A percentile compares a stretch with the other conserved stretches of the same genome.
Evolutionary conservation across 1,140 invertebrate genomes (phyloP).

Genomic region (Drosophila parabipectinata): DNA sequence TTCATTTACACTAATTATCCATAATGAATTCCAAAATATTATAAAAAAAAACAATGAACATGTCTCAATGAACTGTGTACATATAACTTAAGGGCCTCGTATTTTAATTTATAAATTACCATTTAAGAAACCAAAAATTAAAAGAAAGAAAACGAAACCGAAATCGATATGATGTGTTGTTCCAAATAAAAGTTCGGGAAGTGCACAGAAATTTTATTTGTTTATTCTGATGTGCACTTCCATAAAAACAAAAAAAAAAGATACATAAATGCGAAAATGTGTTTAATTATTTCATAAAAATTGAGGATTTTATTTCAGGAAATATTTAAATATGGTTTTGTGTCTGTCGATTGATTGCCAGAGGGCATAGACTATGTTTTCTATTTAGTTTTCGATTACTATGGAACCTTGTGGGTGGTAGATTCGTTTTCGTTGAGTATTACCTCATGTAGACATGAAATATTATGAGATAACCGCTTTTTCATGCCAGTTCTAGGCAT

Average conservation of each 20-base stretch:
- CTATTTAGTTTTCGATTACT: slow-evolving; percentile 1
- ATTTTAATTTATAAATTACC: slow-evolving; percentile 35
- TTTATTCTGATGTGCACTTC: slow-evolving; percentile 27
- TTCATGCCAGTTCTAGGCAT: not conserved
- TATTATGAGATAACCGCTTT: not conserved
- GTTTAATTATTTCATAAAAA: slow-evolving; percentile 8
- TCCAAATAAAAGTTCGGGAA: slow-evolving; percentile 13
- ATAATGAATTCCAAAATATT: slow-evolving; percentile 15
- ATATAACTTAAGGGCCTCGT: slow-evolving; percentile 38
- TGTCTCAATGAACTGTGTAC: slow-evolving; percentile 20
- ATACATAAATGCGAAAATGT: slow-evolving; percentile 5
- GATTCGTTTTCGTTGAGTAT: not conserved
- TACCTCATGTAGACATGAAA: not conserved
- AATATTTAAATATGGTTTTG: not conserved
- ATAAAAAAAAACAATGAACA: slow-evolving; percentile 12
- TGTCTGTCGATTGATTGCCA: not conserved
- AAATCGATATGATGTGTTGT: slow-evolving; percentile 26
- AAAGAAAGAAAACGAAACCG: slow-evolving; percentile 7
- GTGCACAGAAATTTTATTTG: slow-evolving; percentile 19
- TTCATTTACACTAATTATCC: slow-evolving; percentile 1
- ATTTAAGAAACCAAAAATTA: slow-evolving; percentile 30
- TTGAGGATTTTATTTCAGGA: not conserved
- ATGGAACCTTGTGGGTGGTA: not conserved
- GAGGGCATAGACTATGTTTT: slow-evolving; percentile 1
- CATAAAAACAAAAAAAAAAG: slow-evolving; percentile 6